Percentiles rank a stretch among this genome's conserved stretches.
Conservation (phyloP, 2,888 invertebrate genomes). For the Spialia ferax region DNA sequence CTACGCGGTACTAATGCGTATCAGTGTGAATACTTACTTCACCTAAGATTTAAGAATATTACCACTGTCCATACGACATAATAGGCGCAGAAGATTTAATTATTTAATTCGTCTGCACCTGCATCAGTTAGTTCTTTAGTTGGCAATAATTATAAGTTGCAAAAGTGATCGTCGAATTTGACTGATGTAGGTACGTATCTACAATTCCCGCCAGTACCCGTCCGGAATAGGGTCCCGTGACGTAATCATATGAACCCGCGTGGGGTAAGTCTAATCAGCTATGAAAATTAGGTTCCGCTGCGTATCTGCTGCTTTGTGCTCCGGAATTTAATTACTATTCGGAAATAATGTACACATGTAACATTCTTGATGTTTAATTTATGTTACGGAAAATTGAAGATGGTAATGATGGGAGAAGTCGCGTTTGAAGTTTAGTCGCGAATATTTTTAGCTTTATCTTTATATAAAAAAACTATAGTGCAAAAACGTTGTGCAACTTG, state of each 20-base stretch:
- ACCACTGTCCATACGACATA: too few relatives aligned
- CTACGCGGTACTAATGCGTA: too few relatives aligned
- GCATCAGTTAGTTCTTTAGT: background rate
- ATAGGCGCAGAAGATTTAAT: too few relatives aligned
- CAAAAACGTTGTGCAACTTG: too few relatives aligned
- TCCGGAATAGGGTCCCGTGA: constrained; percentile 58
- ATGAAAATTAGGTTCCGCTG: constrained; percentile 85
- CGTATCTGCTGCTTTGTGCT: constrained; percentile 81
- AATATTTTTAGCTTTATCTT: background rate
- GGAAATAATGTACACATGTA: constrained; percentile 73
- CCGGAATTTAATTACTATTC: constrained; percentile 85
- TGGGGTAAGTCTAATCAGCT: constrained; percentile 84
- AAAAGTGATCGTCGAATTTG: background rate
- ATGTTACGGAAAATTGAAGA: constrained; percentile 46
- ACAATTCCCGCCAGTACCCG: background rate
- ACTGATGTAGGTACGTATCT: background rate
- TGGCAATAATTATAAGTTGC: background rate
- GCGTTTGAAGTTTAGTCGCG: constrained; percentile 21
- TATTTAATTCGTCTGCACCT: background rate
- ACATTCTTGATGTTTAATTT: constrained; percentile 76
- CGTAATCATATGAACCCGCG: constrained; percentile 75
- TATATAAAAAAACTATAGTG: too few relatives aligned
- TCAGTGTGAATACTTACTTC: too few relatives aligned
- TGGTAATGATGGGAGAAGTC: constrained; percentile 24
- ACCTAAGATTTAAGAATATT: too few relatives aligned